Base-by-base conservation (phyloP, 2,797 vertebrate genomes). In the Anas capensis region DNA sequence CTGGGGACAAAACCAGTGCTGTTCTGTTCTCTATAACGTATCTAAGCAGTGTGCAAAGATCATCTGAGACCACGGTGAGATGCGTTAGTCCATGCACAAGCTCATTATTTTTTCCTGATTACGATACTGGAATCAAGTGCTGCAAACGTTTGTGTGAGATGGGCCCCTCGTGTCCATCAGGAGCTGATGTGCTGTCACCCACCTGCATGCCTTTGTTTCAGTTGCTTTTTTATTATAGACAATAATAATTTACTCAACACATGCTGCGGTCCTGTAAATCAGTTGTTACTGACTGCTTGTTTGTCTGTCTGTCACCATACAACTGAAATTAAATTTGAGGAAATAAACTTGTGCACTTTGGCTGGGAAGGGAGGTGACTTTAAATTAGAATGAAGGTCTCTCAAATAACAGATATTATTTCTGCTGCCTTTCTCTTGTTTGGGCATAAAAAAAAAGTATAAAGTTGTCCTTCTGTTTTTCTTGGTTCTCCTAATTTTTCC, bases 111-210 rank as follows among this genome's bases (percentile, higher is more conserved):
- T 31, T 12, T 36, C 53, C 15, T 0, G 0, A 2, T 60, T 53
- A 20, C 6, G 5, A n/a, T 1, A 9, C 33, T 42, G 29, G 54
- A 40, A 61, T 54, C 24, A 15, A n/a, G 14, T 15, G 4, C 38
- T 34, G 56, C 24, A 14, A 3, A 8, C 13, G 3, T 29, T 0
- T 2, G 29, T 10, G 36, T 34, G 77, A 38, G 54, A 13, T 6
- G 24, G 44, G 34, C 34, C 20, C 6, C 10, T 36, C 24, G 44
- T 31, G 73, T 33, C 24, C 2, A 0, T 31, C 24, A 57, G 49
- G 42, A 58, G 36, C 10, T 7, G 9, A 38, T 27, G n/a, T 14
- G 76, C 29, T 10, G 7, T 56, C 34, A 13, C 15, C 40, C 3
- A 19, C 54, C 68, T 15, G 21, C 7, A 10, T 42, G 33, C 24